Conservation (phyloP, 2,888 invertebrate genomes). For the Brachycybe producta region DNA sequence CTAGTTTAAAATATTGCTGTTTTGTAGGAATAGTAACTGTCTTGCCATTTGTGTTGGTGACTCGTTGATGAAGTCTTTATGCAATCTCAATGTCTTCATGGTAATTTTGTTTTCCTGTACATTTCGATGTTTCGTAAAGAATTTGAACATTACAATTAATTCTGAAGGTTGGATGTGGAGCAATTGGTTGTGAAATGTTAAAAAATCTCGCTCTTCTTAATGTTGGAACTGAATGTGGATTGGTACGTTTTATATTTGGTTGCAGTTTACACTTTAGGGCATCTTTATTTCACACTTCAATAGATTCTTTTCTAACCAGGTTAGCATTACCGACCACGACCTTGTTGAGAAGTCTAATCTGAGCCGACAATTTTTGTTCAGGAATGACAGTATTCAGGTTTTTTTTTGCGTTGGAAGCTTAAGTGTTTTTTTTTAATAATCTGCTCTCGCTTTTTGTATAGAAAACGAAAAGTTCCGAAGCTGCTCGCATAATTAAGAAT, state of each 20-base stretch:
- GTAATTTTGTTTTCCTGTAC: not conserved
- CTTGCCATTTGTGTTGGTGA: constrained; percentile 4
- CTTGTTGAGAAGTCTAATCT: constrained; percentile 12
- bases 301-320: not conserved
- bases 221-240: not conserved
- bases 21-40: too few species aligned
- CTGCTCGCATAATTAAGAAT: constrained; percentile 11
- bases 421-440: not conserved
- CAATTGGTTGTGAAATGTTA: constrained; percentile 18
- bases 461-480: constrained; percentile 12
- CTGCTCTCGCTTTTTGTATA: not conserved
- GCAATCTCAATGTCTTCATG: constrained; percentile 2
- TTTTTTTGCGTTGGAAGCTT: constrained; percentile 3
- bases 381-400: constrained; percentile 6
- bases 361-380: constrained; percentile 7
- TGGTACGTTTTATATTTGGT: too few species aligned
- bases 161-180: constrained; percentile 16
- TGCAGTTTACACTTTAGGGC: too few species aligned
- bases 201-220: constrained; percentile 9
- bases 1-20: not conserved
- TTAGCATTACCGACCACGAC: constrained; percentile 14
- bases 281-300: too few species aligned
- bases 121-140: not conserved
- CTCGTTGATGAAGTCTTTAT: constrained; percentile 2
- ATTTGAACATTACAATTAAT: not conserved